These are phyloP conservation scores for Dreissena rostriformis DNA, from an alignment of 1,140 invertebrate species.

Conservation along the genomic window DNA sequence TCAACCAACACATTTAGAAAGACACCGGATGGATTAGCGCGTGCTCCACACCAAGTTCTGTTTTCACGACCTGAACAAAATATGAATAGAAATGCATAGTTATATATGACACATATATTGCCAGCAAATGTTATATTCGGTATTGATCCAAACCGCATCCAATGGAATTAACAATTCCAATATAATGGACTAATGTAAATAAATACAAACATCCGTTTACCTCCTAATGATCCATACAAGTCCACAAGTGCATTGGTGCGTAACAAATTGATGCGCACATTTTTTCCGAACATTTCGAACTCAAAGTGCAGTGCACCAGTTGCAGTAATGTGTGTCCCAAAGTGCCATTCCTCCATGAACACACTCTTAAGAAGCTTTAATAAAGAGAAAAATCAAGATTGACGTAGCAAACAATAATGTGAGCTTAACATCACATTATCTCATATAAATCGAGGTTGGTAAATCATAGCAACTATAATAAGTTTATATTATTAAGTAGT, in stretches of 20 bases:
- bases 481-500: too few relatives aligned
- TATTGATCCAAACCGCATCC: too few relatives aligned
- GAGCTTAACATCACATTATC: too few relatives aligned
- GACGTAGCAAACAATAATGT: too few relatives aligned
- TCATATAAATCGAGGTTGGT: too few relatives aligned
- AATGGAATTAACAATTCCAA: too few relatives aligned
- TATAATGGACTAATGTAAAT: too few relatives aligned
- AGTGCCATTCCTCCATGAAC: constrained; percentile 31
- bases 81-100: too few relatives aligned
- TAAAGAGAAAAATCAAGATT: not conserved
- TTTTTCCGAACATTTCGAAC: not conserved
- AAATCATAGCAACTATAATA: too few relatives aligned
- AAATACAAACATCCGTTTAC: not conserved
- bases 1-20: not conserved
- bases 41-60: not conserved
- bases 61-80: too few relatives aligned
- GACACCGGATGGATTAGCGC: not conserved
- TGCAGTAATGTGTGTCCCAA: not conserved
- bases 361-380: constrained; percentile 23
- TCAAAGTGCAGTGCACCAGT: not conserved
- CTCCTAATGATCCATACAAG: not conserved
- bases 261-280: not conserved
- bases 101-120: too few relatives aligned
- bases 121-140: too few relatives aligned
- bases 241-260: not conserved